phyloP scores from a whole-genome alignment of 2,888 invertebrate species.

The Ophion obscuratus region DNA sequence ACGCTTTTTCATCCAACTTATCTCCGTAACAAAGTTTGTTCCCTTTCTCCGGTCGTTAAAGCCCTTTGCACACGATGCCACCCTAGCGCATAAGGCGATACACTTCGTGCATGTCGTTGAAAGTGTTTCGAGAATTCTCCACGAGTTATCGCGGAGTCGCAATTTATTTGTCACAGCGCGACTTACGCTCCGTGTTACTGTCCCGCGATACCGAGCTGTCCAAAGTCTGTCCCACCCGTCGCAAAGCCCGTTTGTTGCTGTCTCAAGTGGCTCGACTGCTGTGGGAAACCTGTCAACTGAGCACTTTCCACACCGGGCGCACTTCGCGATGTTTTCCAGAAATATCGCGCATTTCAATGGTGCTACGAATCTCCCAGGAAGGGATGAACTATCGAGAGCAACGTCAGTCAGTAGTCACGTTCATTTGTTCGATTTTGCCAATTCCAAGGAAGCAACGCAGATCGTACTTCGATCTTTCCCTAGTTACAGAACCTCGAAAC shows the following conservation, averaged over 20 bases:
- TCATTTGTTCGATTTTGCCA: constrained; percentile 24
- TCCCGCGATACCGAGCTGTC: constrained; percentile 68
- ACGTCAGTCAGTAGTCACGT: neutral
- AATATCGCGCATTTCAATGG: neutral
- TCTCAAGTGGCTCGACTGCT: constrained; percentile 72
- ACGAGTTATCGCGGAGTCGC: neutral
- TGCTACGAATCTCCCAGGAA: neutral
- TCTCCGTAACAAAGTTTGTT: neutral
- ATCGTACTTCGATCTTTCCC: constrained; percentile 17
- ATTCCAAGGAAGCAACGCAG: neutral
- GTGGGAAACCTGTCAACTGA: constrained; percentile 70
- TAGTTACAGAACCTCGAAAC: constrained; percentile 11
- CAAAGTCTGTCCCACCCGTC: constrained; percentile 39
- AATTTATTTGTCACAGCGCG: constrained; percentile 67
- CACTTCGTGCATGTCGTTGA: neutral
- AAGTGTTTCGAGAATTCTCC: constrained; percentile 22
- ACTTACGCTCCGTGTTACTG: constrained; percentile 74
- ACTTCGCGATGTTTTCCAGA: neutral
- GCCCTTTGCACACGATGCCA: neutral
- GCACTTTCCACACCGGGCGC: neutral
- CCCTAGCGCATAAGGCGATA: neutral
- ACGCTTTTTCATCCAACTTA: neutral
- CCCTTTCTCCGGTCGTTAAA: neutral
- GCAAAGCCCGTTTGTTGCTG: constrained; percentile 65
- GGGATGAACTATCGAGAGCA: neutral